Percentiles rank a stretch among this genome's conserved stretches.
These are phyloP conservation scores for Falco peregrinus DNA, from an alignment of 2,797 vertebrate genomes.

Conservation along the genomic window DNA sequence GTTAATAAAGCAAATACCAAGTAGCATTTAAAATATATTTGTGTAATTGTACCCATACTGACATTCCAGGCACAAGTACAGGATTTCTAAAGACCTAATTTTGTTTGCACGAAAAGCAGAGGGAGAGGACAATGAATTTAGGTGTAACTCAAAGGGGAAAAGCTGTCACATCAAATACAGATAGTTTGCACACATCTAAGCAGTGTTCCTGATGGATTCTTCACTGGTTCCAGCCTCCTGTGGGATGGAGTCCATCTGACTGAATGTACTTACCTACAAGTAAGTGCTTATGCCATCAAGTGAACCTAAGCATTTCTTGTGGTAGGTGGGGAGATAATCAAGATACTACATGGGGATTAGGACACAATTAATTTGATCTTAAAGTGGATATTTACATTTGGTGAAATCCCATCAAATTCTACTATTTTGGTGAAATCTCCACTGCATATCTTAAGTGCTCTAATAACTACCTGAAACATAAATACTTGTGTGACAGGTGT, in stretches of 20 bases:
- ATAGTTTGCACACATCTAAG: neutral
- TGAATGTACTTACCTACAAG: neutral
- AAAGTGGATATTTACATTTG: neutral
- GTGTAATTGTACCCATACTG: rapidly evolving
- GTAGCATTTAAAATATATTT: neutral
- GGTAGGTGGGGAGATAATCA: neutral
- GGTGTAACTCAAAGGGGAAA: neutral
- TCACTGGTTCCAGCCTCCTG: neutral
- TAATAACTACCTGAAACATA: neutral
- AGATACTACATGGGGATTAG: neutral
- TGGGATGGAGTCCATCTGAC: neutral
- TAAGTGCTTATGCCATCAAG: neutral
- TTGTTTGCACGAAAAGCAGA: neutral
- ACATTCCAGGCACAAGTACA: neutral
- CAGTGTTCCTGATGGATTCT: neutral
- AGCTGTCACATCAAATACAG: neutral
- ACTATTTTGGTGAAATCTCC: neutral
- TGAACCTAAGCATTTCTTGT: neutral
- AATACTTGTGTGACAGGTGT: neutral
- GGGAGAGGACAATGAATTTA: neutral
- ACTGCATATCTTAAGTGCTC: neutral
- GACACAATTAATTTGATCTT: neutral
- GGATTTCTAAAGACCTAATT: neutral
- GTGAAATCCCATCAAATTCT: neutral
- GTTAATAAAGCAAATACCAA: neutral